Evolutionary conservation across 2,113 vertebrate species (phyloP).

Genomic region (Litocranius walleri): DNA sequence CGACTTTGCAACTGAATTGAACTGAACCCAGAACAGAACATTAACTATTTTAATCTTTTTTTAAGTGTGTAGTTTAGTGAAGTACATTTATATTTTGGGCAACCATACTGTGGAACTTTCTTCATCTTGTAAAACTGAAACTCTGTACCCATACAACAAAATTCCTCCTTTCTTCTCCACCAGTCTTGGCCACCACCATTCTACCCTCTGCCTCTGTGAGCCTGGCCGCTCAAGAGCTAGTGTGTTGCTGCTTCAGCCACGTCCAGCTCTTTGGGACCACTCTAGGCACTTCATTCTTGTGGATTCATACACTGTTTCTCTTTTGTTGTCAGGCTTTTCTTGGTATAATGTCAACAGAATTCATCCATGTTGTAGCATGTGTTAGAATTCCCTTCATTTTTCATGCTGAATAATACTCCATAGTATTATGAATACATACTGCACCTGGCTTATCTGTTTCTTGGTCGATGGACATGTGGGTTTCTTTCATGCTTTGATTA

Average conservation of each 20-base stretch:
- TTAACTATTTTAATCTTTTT: neutral
- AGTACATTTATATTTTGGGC: neutral
- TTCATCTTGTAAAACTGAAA: neutral
- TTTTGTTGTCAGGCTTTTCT: neutral
- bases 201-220: neutral
- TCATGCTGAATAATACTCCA: neutral
- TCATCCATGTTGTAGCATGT: neutral
- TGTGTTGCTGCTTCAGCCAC: neutral
- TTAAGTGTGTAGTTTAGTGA: neutral
- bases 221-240: neutral
- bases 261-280: neutral
- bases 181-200: too few relatives aligned
- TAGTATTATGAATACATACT: neutral
- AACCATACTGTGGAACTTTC: neutral
- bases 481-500: neutral
- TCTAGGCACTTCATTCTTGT: neutral
- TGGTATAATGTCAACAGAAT: neutral
- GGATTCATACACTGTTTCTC: neutral
- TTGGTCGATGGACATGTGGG: neutral
- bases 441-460: neutral
- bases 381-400: neutral
- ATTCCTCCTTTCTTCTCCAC: neutral
- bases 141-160: neutral
- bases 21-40: neutral
- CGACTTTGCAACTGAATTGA: too few relatives aligned